Evolutionary conservation across 2,888 invertebrate genomes (phyloP).

Genomic region (Lacanobia wlatinum): DNA sequence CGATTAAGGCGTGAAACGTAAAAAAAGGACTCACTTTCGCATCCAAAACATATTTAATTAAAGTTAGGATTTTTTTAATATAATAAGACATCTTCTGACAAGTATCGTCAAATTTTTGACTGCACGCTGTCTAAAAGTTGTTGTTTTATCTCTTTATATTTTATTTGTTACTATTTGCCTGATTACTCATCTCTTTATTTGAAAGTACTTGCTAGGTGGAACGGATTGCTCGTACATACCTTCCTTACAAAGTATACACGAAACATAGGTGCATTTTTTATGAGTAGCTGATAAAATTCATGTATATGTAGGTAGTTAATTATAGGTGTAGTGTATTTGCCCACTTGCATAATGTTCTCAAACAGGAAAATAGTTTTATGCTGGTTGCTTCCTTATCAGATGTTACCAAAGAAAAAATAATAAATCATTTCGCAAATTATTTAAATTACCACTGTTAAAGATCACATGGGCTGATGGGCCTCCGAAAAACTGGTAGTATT

Average conservation of each 20-base stretch:
- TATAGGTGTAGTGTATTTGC: constrained; percentile 5
- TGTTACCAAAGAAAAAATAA: neutral
- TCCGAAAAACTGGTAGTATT: neutral
- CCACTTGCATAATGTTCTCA: constrained; percentile 11
- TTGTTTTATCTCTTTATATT: too few relatives aligned
- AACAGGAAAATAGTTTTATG: constrained; percentile 19
- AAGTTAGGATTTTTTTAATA: too few relatives aligned
- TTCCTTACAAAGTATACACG: neutral
- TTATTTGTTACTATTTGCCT: too few relatives aligned
- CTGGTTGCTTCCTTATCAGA: constrained; percentile 3
- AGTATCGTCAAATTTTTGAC: too few relatives aligned
- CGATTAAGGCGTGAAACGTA: too few relatives aligned
- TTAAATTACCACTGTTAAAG: neutral
- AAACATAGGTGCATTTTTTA: constrained; percentile 20
- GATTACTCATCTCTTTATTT: neutral
- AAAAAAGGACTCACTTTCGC: too few relatives aligned
- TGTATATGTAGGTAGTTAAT: neutral
- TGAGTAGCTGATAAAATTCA: neutral
- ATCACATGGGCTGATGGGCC: neutral
- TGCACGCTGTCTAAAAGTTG: too few relatives aligned
- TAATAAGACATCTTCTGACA: too few relatives aligned
- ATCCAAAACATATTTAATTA: too few relatives aligned
- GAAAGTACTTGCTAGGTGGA: neutral
- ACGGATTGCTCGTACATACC: neutral
- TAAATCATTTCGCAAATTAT: neutral